A percentile compares a stretch with the other conserved stretches of the same genome.
Evolutionary conservation across 1,140 invertebrate genomes (phyloP).

Genomic region (Micrasema longulum): DNA sequence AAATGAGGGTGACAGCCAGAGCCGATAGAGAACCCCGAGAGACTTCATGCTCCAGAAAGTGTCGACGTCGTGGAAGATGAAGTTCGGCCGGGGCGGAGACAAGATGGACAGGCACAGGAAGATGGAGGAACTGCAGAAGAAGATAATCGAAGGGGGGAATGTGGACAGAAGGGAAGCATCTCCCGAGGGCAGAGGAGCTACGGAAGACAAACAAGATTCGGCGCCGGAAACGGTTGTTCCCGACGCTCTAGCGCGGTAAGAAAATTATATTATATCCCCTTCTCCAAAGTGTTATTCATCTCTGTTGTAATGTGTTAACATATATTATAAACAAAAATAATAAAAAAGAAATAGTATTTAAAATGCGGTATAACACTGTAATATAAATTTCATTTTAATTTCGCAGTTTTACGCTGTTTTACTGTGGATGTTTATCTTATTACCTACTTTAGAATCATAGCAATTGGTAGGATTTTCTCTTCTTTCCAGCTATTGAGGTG

Average conservation of each 20-base stretch:
- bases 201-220: not conserved
- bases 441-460: too few species aligned
- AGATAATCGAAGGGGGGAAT: not conserved
- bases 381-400: too few species aligned
- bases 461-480: too few species aligned
- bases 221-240: not conserved
- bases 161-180: not conserved
- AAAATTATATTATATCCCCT: too few species aligned
- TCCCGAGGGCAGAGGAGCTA: not conserved
- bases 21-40: not conserved
- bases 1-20: slow-evolving; percentile 10
- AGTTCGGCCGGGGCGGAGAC: slow-evolving; percentile 7
- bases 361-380: too few species aligned
- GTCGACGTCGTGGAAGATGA: slow-evolving; percentile 3
- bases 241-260: slow-evolving; percentile 19
- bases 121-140: slow-evolving; percentile 3
- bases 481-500: too few species aligned
- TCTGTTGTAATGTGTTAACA: too few species aligned
- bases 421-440: too few species aligned
- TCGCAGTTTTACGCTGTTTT: too few species aligned
- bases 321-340: too few species aligned
- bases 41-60: not conserved
- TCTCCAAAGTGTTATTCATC: too few species aligned
- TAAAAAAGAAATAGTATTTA: too few species aligned
- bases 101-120: not conserved